Base-by-base conservation (phyloP, 2,797 vertebrate species). In the Cynodonichthys magdalenae region DNA sequence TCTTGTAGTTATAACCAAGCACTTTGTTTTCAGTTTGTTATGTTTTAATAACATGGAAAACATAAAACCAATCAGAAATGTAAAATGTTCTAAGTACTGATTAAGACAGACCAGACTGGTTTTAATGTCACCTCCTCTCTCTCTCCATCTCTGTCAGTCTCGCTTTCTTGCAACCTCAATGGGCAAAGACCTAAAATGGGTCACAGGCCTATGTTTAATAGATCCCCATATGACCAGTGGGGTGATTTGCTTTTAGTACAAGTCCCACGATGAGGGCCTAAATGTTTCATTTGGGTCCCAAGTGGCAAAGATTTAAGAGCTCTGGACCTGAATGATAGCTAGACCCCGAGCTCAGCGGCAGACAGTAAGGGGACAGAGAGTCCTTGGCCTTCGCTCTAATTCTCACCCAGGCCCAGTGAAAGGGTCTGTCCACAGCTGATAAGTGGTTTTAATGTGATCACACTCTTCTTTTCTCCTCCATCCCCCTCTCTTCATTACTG, bases 361-460 rank as follows among this genome's bases (percentile, higher is more conserved):
- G 44, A 31, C 71, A 69, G 74, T 41, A 12, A 69, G 64, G 85
- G 77, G 78, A 77, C 66, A 2, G 71, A 18, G 63, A 82, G 84
- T 84, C 84, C 83, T 90, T 82, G 82, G 84, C 81, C 84, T 85
- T 83, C 72, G 66, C 69, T 81, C 77, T 74, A 66, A 75, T 81
- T 80, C 79, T 87, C 81, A 70, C 62, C 74, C 78, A 71, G 78
- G 81, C 85, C 76, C 84, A 69, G 72, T 15, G 65, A 79, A 62
- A 69, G 52, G 34, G 81, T 87, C 87, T 90, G 90, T 81, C 82
- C 72, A 27, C n/a, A 15, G 75, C 85, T 92, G 90, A 92, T 92
- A 90, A 92, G 80, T 86, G 86, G 87, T 80, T 88, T 90, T 89
- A 89, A 89, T 88, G 79, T 84, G 82, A 88, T 82, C 84, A 74